Base-by-base conservation (phyloP, 2,113 vertebrate species). In the Epinephelus moara region DNA sequence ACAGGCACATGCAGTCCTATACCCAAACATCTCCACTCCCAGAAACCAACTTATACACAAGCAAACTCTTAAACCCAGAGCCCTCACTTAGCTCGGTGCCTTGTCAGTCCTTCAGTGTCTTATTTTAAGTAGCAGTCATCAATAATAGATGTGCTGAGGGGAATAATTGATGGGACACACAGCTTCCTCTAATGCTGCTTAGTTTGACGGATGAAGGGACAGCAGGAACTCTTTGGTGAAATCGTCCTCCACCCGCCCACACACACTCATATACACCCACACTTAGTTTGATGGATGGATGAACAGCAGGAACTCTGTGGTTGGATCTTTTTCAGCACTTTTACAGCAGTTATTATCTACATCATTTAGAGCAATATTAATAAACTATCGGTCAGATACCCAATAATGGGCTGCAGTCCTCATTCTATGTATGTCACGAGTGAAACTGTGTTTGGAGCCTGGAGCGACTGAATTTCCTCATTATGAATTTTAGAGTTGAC, bases 131-230 rank as follows among this genome's bases (percentile, higher is more conserved):
- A 91, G 88, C 86, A 82, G 68, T 85, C 90, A 92, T 94, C 85
- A 92, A 94, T 91, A 90, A 94, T 94, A 59, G 52, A 94, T 89
- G 88, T 71, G 80, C 80, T 88, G 89, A 88, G 64, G 84, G 85
- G 89, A 92, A 94, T 94, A 93, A 93, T 92, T 94, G 92, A 94
- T 94, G 91, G 89, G 91, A 91, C 93, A 87, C 91, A 80, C 85
- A 84, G 89, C 89, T 91, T 92, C 89, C 91, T 91, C 90, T 88
- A 91, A 91, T 92, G 90, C 89, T 94, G 87, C 90, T 93, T 93
- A 92, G 89, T 91, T 88, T 93, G 93, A 94, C 64, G 70, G 88
- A 92, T 92, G 88, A 90, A 91, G 85, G 84, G 88, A 89, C 90
- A 89, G 85, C 88, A 90, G 83, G 78, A 90, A 89, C 85, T 88